A percentile compares a stretch with the other conserved stretches of the same genome.
Evolutionary conservation across 2,797 vertebrate genomes (phyloP).

Genomic region (Bucorvus abyssinicus): DNA sequence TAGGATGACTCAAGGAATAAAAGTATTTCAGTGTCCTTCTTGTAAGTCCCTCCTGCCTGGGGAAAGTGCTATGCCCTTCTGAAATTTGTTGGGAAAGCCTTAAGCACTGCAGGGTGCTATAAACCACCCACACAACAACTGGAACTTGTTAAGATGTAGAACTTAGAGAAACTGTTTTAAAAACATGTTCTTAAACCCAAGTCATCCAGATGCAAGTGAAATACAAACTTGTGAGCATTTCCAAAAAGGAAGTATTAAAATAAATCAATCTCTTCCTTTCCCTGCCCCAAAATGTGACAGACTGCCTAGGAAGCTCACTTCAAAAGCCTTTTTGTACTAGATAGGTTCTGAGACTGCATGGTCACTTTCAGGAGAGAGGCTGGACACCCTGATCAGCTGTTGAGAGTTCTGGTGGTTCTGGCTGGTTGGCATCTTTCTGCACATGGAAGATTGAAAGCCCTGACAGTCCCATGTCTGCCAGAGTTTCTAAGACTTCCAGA

Average conservation of each 20-base stretch:
- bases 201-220: background rate
- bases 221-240: background rate
- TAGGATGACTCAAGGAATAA: background rate
- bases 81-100: background rate
- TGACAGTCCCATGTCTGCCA: background rate
- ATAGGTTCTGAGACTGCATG: background rate
- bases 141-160: background rate
- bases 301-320: background rate
- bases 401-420: background rate
- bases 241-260: background rate
- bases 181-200: background rate
- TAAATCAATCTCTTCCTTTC: background rate
- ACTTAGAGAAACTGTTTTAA: background rate
- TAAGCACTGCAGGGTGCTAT: background rate
- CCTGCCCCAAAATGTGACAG: background rate
- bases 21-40: background rate
- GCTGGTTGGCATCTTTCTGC: background rate
- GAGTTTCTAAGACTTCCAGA: background rate
- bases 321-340: background rate
- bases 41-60: background rate
- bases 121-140: background rate
- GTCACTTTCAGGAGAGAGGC: background rate
- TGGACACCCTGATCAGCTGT: background rate
- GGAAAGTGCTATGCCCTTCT: background rate
- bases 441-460: background rate